A percentile compares a stretch with the other conserved stretches of the same genome.
Conservation (phyloP, 2,888 invertebrate genomes). For the Dryadula phaetusa region DNA sequence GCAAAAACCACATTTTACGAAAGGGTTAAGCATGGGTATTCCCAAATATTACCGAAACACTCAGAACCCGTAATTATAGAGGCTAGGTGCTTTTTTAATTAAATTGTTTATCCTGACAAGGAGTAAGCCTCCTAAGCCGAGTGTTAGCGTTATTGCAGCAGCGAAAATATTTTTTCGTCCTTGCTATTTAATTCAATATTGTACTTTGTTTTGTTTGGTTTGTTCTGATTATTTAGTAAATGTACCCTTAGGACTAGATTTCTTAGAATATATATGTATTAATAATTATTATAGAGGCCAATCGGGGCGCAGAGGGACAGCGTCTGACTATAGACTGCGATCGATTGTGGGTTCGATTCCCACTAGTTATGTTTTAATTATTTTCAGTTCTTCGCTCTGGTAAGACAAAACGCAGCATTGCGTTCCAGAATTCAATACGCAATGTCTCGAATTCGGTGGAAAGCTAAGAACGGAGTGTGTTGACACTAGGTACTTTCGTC, state of each 20-base stretch:
- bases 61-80: conserved; percentile 29
- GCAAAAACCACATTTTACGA: conserved; percentile 11
- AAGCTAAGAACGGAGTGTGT: no score
- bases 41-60: conserved; percentile 10
- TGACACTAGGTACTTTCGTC: no score
- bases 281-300: no score
- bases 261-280: background rate
- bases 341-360: no score
- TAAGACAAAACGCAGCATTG: no score
- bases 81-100: conserved; percentile 40
- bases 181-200: conserved; percentile 10
- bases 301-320: no score
- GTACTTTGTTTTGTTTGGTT: conserved; percentile 26
- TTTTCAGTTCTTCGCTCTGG: no score
- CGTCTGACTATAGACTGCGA: no score
- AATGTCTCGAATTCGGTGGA: no score
- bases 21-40: background rate
- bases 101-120: conserved; percentile 38
- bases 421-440: no score
- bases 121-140: conserved; percentile 38
- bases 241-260: background rate
- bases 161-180: conserved; percentile 31
- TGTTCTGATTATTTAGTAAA: background rate
- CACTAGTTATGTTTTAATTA: no score
- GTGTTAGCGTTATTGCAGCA: conserved; percentile 35